Base-by-base conservation (phyloP, 2,797 vertebrate species). In the Propithecus deckenii region DNA sequence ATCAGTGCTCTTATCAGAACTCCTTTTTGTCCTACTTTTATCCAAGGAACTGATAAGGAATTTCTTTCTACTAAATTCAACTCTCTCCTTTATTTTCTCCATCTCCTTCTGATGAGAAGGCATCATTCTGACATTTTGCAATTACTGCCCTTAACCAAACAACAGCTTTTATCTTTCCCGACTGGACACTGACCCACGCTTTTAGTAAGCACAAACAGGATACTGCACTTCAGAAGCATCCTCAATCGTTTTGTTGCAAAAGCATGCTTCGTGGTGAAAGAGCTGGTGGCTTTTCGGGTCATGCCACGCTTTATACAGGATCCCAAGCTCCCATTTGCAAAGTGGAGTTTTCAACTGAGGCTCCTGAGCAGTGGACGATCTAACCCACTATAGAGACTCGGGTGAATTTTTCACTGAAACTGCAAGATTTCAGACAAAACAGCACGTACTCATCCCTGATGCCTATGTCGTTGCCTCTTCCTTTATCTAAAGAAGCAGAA, bases 1-100 rank as follows among this genome's bases (percentile, higher is more conserved):
- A 12, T 30, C 46, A 20, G 12, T 12, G 30, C 71, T 86, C 81
- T 92, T n/a, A 48, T 43, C 50, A 81, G 13, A 87, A 90, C 38
- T 80, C 32, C 43, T 63, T 69, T 90, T 12, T 7, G 50, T 65
- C 50, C 38, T 55, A 0, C 59, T 57, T 85, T 88, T 71, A 61
- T 48, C 18, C 61, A 96, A 74, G 32, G 41, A 86, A 63, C 48
- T 41, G 57, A 78, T 75, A 67, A 95, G 32, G 46, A 84, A 43
- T 89, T 80, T 72, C 92, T 76, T 86, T 69, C 76, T 69, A 61
- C 78, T 91, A 46, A 96, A 63, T 52, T 74, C 28, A 52, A 46
- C 76, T n/a, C 12, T 55, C 67, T 88, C 30, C 74, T 94, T 93
- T 88, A 69, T 88, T 41, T 52, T 46, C 17, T 35, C 32, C 25